Base-by-base conservation (phyloP, 2,888 invertebrate species). In the Parnassius mnemosyne region DNA sequence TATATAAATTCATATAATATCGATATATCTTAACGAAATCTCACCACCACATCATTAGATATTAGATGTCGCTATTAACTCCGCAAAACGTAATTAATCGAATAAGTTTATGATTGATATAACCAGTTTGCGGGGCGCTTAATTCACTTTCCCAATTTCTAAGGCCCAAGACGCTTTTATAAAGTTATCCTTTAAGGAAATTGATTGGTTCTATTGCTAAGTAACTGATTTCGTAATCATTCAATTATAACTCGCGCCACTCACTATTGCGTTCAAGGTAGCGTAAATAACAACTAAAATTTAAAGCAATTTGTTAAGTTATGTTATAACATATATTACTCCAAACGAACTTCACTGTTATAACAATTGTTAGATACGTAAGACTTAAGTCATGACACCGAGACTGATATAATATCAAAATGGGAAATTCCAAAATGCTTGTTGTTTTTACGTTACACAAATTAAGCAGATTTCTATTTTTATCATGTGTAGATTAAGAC, bases 61-160 rank as follows among this genome's bases (percentile, higher is more conserved):
- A 90, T 89, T 90, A 90, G 90, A 89, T 90, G 91, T 89, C 88
- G 89, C 91, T 89, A 91, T 91, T 91, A 91, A 90, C 90, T 90
- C 89, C 91, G 90, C 90, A 91, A 91, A 91, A 91, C 89, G 90
- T 91, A 91, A 91, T 91, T 91, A 91, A 91, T 91, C 85, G 91
- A 91, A 89, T 91, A 91, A 91, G 88, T 91, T 91, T 91, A 91
- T 91, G 91, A 91, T 91, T 91, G 91, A 91, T 91, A 91, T 91
- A 89, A 90, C 91, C 90, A 89, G 91, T 89, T 89, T 89, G 89
- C 78, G 89, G 86, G 87, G 88, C 79, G 87, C 85, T 87, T 89
- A 90, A 91, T 91, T 89, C 89, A 91, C 86, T 90, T 90, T 89
- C 88, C 87, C 84, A 89, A 89, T 91, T 89, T 78, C 82, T 80